Evolutionary conservation across 2,113 vertebrate genomes (phyloP), one percentile per base, ranked within the genome.

Genomic region (Dasyprocta punctata): DNA sequence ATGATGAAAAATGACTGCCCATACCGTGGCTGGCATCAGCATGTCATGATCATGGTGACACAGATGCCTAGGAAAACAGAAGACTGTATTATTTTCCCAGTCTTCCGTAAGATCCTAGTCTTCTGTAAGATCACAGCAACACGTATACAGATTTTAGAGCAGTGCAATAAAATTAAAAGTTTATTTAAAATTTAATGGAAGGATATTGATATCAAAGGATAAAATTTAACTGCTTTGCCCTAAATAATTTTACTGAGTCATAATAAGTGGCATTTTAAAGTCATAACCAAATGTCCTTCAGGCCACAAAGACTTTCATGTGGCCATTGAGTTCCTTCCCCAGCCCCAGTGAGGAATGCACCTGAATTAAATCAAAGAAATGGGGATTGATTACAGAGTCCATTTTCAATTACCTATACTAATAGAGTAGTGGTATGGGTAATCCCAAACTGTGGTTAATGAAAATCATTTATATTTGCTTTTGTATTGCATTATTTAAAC

Each of bases 381-480:
- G 49, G 86, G 93, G 80, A 97, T 97, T 97, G 97, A 98, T 96
- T 97, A 92, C n/a, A 94, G 93, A 98, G 96, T 97, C 97, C 97
- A 98, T 96, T 98, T 98, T 97, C 96, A 97, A 97, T 98, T 98
- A 98, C 96, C 73, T 95, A 30, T 90, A 95, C 96, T 98, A 98
- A 98, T 89, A 97, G 93, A 96, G 87, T 30, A 93, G 96, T 92
- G 86, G 85, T 82, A 61, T 88, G 87, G 65, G 52, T 93, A 98
- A 95, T 98, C 96, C 92, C 96, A 98, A 94, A 97, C 88, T 97
- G 94, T 96, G 89, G 84, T 96, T 97, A 97, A 98, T 92, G 89
- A 95, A 95, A 98, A 97, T 95, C 96, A 82, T 67, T 97, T 96
- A 61, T 81, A 98, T 97, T 97, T 97, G 93, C 89, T 89, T 94